Conservation (phyloP, 1,140 invertebrate genomes). For the Chironomus tepperi region DNA sequence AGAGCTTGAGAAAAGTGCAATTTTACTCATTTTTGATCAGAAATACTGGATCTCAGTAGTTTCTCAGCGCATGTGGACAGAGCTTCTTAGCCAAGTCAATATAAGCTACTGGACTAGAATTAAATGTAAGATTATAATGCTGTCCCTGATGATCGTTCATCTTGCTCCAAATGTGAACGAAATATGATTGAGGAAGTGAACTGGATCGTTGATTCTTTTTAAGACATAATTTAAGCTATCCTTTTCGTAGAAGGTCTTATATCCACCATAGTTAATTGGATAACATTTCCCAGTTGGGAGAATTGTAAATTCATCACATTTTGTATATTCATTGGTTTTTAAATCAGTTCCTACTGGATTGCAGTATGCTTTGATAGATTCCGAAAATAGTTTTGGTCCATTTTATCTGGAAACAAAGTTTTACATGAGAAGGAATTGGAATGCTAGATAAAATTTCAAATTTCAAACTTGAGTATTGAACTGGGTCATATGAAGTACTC, state of each 20-base stretch:
- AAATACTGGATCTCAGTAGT: neutral
- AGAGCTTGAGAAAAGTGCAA: no score
- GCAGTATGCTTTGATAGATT: neutral
- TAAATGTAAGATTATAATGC: neutral
- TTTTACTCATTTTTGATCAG: no score
- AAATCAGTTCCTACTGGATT: neutral
- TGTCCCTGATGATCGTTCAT: neutral
- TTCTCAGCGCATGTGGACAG: neutral
- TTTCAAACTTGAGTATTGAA: no score
- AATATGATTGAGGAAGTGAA: neutral
- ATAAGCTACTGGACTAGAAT: neutral
- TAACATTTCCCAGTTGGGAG: neutral
- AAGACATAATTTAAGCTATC: neutral
- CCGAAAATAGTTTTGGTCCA: neutral
- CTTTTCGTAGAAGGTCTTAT: neutral
- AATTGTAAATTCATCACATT: neutral
- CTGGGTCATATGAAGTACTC: no score
- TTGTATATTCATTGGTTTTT: neutral
- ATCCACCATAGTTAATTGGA: neutral
- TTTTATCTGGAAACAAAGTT: neutral
- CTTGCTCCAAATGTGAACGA: neutral
- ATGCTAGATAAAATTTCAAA: no score
- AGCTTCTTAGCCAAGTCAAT: neutral
- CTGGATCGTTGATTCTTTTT: neutral
- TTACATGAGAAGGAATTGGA: no score